phyloP scores from a whole-genome alignment of 2,888 invertebrate species.

The Laspeyria flexula region DNA sequence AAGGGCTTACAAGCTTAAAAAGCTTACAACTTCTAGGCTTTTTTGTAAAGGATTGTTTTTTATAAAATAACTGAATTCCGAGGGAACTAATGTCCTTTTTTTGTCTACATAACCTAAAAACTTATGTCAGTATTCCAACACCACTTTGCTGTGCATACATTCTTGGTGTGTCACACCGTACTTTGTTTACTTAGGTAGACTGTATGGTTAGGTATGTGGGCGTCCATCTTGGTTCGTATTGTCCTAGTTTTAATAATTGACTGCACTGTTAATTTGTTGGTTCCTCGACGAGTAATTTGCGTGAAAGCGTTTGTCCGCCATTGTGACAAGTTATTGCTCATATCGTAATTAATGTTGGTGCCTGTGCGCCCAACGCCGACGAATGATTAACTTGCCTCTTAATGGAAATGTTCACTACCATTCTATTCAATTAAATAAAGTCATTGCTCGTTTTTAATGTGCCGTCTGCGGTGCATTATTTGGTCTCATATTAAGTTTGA shows the following conservation, averaged over 20 bases:
- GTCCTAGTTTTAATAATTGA: slow-evolving; percentile 42
- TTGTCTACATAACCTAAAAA: no score
- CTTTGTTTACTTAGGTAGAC: no score
- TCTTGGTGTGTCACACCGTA: no score
- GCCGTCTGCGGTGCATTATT: no score
- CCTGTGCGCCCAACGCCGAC: slow-evolving; percentile 27
- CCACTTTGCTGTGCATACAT: no score
- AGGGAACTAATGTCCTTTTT: no score
- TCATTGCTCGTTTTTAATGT: slow-evolving; percentile 16
- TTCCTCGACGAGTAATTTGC: slow-evolving; percentile 45
- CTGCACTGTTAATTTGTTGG: slow-evolving; percentile 30
- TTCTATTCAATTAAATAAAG: slow-evolving; percentile 53
- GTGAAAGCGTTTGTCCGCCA: slow-evolving; percentile 45
- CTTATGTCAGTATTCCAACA: no score
- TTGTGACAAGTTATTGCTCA: slow-evolving; percentile 49
- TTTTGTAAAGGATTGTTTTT: no score
- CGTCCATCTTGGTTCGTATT: slow-evolving; percentile 10
- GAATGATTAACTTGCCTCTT: slow-evolving; percentile 47
- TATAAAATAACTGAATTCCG: no score
- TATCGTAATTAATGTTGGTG: slow-evolving; percentile 50
- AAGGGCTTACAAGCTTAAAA: no score
- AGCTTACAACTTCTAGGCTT: no score
- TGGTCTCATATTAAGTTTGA: no score
- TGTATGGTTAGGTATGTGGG: neutral
- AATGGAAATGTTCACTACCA: slow-evolving; percentile 49